Base-by-base conservation (phyloP, 2,113 vertebrate genomes). In the Xiphias gladius region DNA sequence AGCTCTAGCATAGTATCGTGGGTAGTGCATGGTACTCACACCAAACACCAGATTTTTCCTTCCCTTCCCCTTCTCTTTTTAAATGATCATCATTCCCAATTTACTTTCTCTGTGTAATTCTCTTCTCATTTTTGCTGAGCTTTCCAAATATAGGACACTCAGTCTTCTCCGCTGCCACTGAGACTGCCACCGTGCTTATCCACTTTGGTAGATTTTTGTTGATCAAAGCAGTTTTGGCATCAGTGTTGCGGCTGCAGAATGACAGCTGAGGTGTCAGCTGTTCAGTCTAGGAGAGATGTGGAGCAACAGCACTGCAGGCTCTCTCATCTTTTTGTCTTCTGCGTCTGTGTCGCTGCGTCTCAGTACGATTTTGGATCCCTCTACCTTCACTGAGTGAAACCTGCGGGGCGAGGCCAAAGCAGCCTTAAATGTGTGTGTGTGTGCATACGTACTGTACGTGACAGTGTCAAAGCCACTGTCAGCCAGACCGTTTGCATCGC, bases 261-360 rank as follows among this genome's bases (percentile, higher is more conserved):
- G 79, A 76, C 37, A 52, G 50, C 77, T 72, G 88, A 83, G 76
- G 86, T 35, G 86, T 90, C 84, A 85, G 84, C 84, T 82, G 77
- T 70, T 87, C 46, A n/a, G 69, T 65, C 82, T 55, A 28, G 73
- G 28, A 66, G 80, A 75, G 71, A 82, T 28, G 70, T 37, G 73
- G 61, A 75, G 70, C 61, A 65, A n/a, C 67, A 39, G 58, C 76
- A 12, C 52, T 0, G 71, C 66, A 5, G 61, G 14, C 69, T 72
- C 22, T 59, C 77, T 82, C 80, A 59, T 74, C 59, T 37, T 48
- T 78, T 71, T 71, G 55, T 58, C n/a, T 20, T 67, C 58, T 66
- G 50, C 52, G 73, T 39, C 69, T 50, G 58, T 26, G 39, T 35
- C 10, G 61, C 32, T 65, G 59, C 32, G 10, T 8, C 79, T 67